A percentile compares a stretch with the other conserved stretches of the same genome.
Conservation (phyloP, 2,888 invertebrate genomes). For the Nesidiocoris tenuis region DNA sequence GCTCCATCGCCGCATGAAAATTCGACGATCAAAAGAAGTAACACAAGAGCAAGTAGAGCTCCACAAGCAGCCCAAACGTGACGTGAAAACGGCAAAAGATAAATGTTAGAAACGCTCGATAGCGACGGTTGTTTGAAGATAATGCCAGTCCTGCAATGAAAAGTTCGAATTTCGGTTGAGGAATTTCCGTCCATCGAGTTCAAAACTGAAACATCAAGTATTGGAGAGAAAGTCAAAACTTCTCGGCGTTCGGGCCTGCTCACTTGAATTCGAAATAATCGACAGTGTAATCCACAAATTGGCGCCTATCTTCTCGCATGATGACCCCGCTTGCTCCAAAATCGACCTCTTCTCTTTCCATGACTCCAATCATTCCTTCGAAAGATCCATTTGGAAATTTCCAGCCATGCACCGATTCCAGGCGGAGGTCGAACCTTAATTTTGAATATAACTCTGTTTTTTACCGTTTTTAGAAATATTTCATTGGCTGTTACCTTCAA, state of each 20-base stretch:
- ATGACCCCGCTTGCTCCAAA: constrained; percentile 60
- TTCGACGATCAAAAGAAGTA: constrained; percentile 38
- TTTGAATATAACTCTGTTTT: background rate
- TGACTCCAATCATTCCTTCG: constrained; percentile 49
- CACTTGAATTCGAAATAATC: constrained; percentile 56
- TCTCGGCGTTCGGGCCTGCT: no score
- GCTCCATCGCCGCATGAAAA: background rate
- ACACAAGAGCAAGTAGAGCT: constrained; percentile 57
- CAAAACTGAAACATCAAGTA: background rate
- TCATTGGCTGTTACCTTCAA: background rate
- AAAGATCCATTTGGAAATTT: constrained; percentile 26
- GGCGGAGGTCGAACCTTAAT: constrained; percentile 13
- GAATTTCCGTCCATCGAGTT: background rate
- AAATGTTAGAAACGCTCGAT: constrained; percentile 70
- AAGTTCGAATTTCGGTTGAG: background rate
- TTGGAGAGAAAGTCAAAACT: no score
- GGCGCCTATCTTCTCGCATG: constrained; percentile 61
- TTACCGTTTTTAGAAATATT: no score
- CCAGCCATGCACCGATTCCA: constrained; percentile 27
- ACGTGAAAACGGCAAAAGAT: constrained; percentile 65
- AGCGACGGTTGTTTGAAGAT: constrained; percentile 71
- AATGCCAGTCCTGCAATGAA: constrained; percentile 61
- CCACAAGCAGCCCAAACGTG: constrained; percentile 65
- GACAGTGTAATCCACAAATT: constrained; percentile 58
- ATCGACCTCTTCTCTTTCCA: constrained; percentile 60